These are phyloP conservation scores for Zaprionus kolodkinae DNA, from an alignment of 1,140 invertebrate genomes.

Conservation along the genomic window DNA sequence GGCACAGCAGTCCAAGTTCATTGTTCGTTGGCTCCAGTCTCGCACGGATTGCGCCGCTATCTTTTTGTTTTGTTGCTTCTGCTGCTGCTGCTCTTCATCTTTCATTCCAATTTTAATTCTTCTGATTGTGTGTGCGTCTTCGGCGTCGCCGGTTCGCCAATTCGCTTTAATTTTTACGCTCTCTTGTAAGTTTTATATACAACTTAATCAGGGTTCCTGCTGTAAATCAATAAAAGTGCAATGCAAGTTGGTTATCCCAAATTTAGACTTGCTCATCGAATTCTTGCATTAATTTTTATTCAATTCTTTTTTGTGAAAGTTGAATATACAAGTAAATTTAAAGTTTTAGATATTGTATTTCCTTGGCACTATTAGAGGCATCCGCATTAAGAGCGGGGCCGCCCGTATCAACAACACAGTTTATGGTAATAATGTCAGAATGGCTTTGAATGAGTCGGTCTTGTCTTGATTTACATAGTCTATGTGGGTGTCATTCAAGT, in stretches of 20 bases:
- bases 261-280: no score
- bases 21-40: conserved; percentile 68
- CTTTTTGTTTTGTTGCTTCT: conserved; percentile 37
- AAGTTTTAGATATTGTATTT: background rate
- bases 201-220: background rate
- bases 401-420: background rate
- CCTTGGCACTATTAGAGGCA: background rate
- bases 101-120: conserved; percentile 43
- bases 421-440: background rate
- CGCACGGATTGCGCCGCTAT: conserved; percentile 51
- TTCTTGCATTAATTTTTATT: no score
- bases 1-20: conserved; percentile 76
- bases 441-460: background rate
- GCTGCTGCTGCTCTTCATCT: conserved; percentile 16
- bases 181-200: conserved; percentile 34
- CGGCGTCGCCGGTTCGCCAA: conserved; percentile 10
- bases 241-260: no score
- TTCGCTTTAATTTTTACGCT: conserved; percentile 37
- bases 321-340: background rate
- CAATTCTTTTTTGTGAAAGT: background rate
- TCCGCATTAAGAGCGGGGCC: background rate
- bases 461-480: conserved; percentile 11
- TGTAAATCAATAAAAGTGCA: background rate
- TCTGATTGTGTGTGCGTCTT: conserved; percentile 34
- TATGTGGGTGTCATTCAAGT: conserved; percentile 20